Evolutionary conservation across 2,888 invertebrate species (phyloP).

Genomic region (Chrysodeixis includens): DNA sequence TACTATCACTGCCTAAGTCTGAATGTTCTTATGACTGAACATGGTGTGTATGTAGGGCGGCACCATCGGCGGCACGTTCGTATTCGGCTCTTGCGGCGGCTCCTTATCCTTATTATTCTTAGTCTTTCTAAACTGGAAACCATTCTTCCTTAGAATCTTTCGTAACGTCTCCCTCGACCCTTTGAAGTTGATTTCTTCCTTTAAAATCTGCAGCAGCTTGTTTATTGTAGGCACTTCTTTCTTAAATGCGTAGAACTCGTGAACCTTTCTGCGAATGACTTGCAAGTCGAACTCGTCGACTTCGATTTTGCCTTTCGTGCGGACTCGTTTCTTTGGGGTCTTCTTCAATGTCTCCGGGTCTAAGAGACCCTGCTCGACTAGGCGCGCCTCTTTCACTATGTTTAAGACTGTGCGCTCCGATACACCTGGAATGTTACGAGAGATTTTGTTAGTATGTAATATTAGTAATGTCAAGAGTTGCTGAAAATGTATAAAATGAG

Average conservation of each 20-base stretch:
- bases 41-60: constrained; percentile 83
- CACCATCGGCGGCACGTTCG: constrained; percentile 80
- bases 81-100: constrained; percentile 69
- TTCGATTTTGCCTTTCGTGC: constrained; percentile 85
- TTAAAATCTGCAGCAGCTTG: constrained; percentile 82
- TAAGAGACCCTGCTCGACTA: constrained; percentile 82
- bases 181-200: constrained; percentile 85
- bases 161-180: constrained; percentile 83
- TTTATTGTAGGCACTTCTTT: constrained; percentile 86
- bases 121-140: constrained; percentile 85
- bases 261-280: constrained; percentile 83
- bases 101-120: constrained; percentile 85
- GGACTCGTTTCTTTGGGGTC: constrained; percentile 80
- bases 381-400: constrained; percentile 83
- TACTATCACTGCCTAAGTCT: constrained; percentile 65
- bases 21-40: constrained; percentile 84
- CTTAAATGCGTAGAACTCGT: constrained; percentile 85
- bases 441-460: not conserved
- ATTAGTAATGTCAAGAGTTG: not conserved
- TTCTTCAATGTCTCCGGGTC: constrained; percentile 84
- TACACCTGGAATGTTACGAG: constrained; percentile 70
- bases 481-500: too few species aligned
- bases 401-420: constrained; percentile 84
- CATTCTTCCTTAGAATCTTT: constrained; percentile 84
- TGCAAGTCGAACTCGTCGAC: constrained; percentile 84